Evolutionary conservation across 2,113 vertebrate genomes (phyloP).

Genomic region (Choloepus hoffmanni): DNA sequence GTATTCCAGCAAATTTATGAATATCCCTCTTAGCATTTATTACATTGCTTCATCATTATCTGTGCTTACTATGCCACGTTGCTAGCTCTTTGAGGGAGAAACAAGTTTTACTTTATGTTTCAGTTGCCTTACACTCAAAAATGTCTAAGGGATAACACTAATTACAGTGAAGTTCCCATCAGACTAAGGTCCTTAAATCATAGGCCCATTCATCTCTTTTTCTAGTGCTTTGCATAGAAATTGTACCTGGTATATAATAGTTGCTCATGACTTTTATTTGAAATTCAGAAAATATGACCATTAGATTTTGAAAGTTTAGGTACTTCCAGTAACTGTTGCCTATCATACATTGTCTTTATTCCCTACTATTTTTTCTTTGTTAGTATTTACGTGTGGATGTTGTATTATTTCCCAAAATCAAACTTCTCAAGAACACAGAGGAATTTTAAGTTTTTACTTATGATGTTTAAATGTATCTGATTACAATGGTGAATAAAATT

Average conservation of each 20-base stretch:
- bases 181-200: not conserved
- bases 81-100: not conserved
- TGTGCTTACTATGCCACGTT: not conserved
- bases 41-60: not conserved
- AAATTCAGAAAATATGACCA: not conserved
- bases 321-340: not conserved
- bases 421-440: not conserved
- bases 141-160: not conserved
- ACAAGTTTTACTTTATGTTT: not conserved
- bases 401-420: conserved; percentile 18
- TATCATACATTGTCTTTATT: not conserved
- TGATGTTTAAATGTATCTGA: not conserved
- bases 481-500: not conserved
- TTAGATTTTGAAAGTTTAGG: conserved; percentile 30
- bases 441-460: conserved; percentile 26
- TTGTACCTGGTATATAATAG: not conserved
- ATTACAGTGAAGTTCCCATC: not conserved
- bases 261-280: not conserved
- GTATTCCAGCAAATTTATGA: not conserved
- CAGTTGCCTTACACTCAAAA: not conserved
- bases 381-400: conserved; percentile 28
- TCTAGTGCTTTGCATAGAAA: not conserved
- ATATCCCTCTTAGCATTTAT: not conserved
- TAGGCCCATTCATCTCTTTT: not conserved
- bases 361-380: conserved; percentile 8